Evolutionary conservation across 2,888 invertebrate species (phyloP).

Genomic region (Sarcophaga rosellei): DNA sequence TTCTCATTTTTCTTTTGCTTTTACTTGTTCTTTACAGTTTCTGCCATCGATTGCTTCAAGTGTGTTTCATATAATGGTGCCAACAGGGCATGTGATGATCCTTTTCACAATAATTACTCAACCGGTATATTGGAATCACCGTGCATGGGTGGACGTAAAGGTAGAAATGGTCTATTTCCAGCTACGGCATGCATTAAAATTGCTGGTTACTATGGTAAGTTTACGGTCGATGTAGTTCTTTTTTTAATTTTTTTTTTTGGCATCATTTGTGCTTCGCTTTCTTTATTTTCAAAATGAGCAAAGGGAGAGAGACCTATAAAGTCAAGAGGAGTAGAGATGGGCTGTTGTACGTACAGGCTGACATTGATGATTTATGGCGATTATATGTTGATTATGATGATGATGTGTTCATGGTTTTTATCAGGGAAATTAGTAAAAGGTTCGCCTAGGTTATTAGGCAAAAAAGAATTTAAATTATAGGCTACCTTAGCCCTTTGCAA

Average conservation of each 20-base stretch:
- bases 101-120: constrained; percentile 96
- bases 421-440: not conserved
- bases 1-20: no score
- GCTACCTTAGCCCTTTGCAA: no score
- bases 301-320: not conserved
- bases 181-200: constrained; percentile 99
- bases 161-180: constrained; percentile 95
- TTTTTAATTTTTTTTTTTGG: not conserved
- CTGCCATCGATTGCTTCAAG: constrained; percentile 96
- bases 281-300: not conserved
- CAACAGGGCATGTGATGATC: constrained; percentile 95
- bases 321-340: not conserved
- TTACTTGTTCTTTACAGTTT: constrained; percentile 78
- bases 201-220: constrained; percentile 92
- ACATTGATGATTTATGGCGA: constrained; percentile 16
- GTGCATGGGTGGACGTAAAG: constrained; percentile 96
- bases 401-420: constrained; percentile 3
- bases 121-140: constrained; percentile 92
- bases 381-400: constrained; percentile 3
- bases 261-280: not conserved
- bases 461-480: no score
- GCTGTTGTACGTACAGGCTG: no score
- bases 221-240: not conserved
- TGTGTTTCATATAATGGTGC: constrained; percentile 95
- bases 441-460: no score